Conservation (phyloP, 2,797 vertebrate genomes). For the Phataginus tricuspis region DNA sequence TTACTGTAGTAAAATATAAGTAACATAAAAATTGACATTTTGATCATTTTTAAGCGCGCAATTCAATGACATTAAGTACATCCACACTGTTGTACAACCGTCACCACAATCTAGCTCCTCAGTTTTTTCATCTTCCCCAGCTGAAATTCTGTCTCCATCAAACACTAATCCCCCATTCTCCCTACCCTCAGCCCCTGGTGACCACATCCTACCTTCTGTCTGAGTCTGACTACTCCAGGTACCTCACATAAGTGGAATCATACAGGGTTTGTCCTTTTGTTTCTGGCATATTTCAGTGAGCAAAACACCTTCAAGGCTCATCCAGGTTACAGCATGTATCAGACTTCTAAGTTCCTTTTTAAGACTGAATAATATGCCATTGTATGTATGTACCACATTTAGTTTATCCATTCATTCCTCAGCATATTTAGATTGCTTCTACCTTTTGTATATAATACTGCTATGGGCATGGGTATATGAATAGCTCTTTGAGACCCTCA, state of each 20-base stretch:
- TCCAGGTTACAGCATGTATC: not conserved
- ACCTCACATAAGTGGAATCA: not conserved
- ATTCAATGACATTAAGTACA: not conserved
- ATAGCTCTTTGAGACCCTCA: not conserved
- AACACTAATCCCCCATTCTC: not conserved
- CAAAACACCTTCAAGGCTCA: not conserved
- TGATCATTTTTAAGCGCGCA: not conserved
- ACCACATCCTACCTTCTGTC: not conserved
- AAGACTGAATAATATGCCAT: not conserved
- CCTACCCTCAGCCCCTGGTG: not conserved
- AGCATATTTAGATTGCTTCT: not conserved
- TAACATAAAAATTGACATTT: not conserved
- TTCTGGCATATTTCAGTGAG: not conserved
- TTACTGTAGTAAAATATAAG: not conserved
- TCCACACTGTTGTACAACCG: not conserved
- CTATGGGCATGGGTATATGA: not conserved
- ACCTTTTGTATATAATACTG: not conserved
- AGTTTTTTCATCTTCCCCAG: not conserved
- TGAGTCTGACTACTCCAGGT: not conserved
- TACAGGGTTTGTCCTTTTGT: not conserved
- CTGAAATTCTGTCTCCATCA: not conserved
- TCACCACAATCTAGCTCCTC: not conserved
- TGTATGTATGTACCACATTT: not conserved
- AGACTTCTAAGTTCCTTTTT: not conserved
- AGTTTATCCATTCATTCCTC: not conserved